Percentiles rank a stretch among this genome's conserved stretches.
Conservation (phyloP, 1,140 invertebrate genomes). For the Acyrthosiphon pisum region DNA sequence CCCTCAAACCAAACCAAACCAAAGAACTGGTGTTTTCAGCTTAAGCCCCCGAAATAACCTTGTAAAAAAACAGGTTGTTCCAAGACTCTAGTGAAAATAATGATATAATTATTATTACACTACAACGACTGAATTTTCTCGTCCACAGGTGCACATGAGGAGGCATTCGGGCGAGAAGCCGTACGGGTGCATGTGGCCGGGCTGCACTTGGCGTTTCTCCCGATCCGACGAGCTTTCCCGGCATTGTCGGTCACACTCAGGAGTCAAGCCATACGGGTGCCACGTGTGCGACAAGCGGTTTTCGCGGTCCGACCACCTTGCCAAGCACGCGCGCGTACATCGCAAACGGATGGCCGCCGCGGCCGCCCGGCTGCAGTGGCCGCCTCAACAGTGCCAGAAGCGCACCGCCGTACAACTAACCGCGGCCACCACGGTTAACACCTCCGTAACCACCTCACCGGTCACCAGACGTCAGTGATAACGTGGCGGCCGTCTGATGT, state of each 20-base stretch:
- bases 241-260: slow-evolving; percentile 71
- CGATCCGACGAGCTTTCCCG: slow-evolving; percentile 89
- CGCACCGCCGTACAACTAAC: not conserved
- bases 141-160: slow-evolving; percentile 80
- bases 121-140: not conserved
- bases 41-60: too few species aligned
- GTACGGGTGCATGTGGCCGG: slow-evolving; percentile 86
- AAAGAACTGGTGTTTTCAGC: too few species aligned
- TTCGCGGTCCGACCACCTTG: slow-evolving; percentile 86
- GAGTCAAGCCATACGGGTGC: slow-evolving; percentile 86
- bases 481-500: too few species aligned
- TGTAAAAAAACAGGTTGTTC: too few species aligned
- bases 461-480: not conserved
- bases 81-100: too few species aligned
- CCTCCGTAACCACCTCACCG: not conserved
- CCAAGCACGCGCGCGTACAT: slow-evolving; percentile 89
- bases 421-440: not conserved
- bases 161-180: slow-evolving; percentile 95
- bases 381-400: too few species aligned
- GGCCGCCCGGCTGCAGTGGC: not conserved
- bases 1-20: too few species aligned
- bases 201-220: slow-evolving; percentile 93
- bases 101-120: not conserved
- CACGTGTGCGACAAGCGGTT: slow-evolving; percentile 84
- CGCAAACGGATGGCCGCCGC: slow-evolving; percentile 25